Percentiles rank a stretch among this genome's conserved stretches.
These are phyloP conservation scores for Salticus scenicus DNA, from an alignment of 2,888 invertebrate species.

Conservation along the genomic window DNA sequence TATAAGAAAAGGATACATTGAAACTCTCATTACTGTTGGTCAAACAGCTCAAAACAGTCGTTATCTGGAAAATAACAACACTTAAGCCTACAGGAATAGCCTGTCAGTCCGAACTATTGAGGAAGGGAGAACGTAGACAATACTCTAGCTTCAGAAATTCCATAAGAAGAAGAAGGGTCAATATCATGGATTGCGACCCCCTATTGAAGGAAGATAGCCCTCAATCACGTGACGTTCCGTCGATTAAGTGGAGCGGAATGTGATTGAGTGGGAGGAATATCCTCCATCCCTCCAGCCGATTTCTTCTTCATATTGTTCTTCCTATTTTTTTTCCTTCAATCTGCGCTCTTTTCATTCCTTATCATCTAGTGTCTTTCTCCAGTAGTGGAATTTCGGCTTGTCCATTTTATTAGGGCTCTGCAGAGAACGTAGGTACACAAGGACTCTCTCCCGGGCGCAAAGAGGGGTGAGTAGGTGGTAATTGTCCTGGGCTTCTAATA, in stretches of 20 bases:
- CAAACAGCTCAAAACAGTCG: no score
- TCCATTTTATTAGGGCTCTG: conserved; percentile 48
- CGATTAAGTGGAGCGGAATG: conserved; percentile 66
- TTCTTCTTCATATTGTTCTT: conserved; percentile 1
- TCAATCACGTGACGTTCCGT: conserved; percentile 63
- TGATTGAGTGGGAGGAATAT: conserved; percentile 54
- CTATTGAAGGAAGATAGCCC: conserved; percentile 7
- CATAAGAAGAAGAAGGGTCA: conserved; percentile 45
- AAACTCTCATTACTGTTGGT: no score
- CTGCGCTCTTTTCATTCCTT: conserved; percentile 20
- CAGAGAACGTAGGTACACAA: conserved; percentile 5
- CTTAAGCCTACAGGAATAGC: conserved; percentile 37
- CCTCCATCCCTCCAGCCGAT: not conserved
- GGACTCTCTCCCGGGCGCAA: no score
- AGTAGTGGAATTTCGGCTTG: conserved; percentile 11
- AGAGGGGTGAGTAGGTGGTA: not conserved
- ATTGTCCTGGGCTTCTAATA: not conserved
- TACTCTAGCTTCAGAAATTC: conserved; percentile 24
- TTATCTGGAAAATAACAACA: conserved; percentile 59
- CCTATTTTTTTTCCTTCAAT: conserved; percentile 18
- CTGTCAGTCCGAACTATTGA: conserved; percentile 14
- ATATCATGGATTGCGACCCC: conserved; percentile 27
- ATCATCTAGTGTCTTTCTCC: not conserved
- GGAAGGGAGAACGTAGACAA: conserved; percentile 17
- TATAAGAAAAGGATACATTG: no score